phyloP scores from a whole-genome alignment of 1,140 invertebrate species.

The Watersipora subatra region DNA sequence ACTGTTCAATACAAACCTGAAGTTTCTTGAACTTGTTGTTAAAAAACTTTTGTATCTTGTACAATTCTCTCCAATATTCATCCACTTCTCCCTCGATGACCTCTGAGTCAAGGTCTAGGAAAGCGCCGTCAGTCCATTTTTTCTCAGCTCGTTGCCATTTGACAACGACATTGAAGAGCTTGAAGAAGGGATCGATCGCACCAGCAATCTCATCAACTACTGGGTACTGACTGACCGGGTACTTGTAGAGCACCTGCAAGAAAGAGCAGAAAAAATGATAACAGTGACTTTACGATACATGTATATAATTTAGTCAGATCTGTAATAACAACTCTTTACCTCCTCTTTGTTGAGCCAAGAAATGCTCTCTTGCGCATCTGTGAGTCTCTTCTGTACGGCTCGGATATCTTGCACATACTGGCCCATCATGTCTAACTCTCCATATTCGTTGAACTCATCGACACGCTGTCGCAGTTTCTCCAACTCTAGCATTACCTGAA shows the following conservation, averaged over 20 bases:
- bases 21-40: constrained; percentile 50
- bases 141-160: constrained; percentile 67
- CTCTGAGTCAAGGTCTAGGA: constrained; percentile 60
- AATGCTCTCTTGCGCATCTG: constrained; percentile 56
- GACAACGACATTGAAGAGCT: constrained; percentile 45
- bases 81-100: constrained; percentile 31
- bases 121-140: constrained; percentile 79
- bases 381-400: constrained; percentile 58
- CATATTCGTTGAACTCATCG: constrained; percentile 44
- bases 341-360: constrained; percentile 61
- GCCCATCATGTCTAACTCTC: constrained; percentile 42
- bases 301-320: background rate
- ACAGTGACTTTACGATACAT: background rate
- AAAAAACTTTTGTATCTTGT: constrained; percentile 65
- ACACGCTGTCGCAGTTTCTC: constrained; percentile 55
- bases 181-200: constrained; percentile 43
- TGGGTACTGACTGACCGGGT: constrained; percentile 56
- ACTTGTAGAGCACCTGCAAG: constrained; percentile 72
- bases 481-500: constrained; percentile 56
- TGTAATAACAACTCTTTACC: too few species aligned
- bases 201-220: constrained; percentile 52
- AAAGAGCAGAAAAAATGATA: constrained; percentile 26
- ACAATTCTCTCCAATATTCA: constrained; percentile 48
- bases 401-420: constrained; percentile 50
- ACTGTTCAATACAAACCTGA: too few species aligned